Base-by-base conservation (phyloP, 2,113 vertebrate species). In the Pipa parva region DNA sequence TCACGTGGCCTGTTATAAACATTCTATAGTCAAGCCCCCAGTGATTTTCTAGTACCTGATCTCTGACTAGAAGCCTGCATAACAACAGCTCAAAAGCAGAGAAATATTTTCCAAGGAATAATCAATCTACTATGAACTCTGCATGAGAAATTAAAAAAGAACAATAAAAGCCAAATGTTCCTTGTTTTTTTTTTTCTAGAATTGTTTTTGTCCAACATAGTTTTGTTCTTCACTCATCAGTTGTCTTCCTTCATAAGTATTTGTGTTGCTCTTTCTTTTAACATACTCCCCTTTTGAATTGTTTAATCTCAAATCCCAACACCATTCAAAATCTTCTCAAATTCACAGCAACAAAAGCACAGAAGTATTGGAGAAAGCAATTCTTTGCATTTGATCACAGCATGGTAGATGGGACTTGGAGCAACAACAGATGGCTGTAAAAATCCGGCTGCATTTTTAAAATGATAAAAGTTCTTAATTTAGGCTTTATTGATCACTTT, bases 391-490 rank as follows among this genome's bases (percentile, higher is more conserved):
- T 69, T 69, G 66, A 69, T 69, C 57, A 69, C 66, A 69, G 66
- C 66, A 69, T 69, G 66, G 66, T 61, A 61, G 57, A 69, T 52
- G 66, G 57, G 58, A 69, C 66, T 69, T 69, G 66, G 58, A 69
- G 57, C 66, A 69, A 69, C 57, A 69, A 69, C 66, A 69, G 66
- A 69, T 69, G 66, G 66, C 66, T 69, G 66, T 61, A 69, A 69
- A 69, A 69, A 69, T 69, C 48, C 59, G 66, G 57, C 60, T 61
- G 66, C 66, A 61, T 69, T 69, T 69, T 69, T 69, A 69, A 69
- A 69, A 69, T 69, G 66, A 69, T 69, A 69, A 69, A 69, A 69
- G 57, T 69, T 69, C 66, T 69, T 69, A 69, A 69, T 69, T 69
- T 69, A 69, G 58, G 31, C 66, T 69, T 69, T 69, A 69, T 69